phyloP scores from a whole-genome alignment of 2,797 vertebrate genomes.

The Diplodus puntazzo region DNA sequence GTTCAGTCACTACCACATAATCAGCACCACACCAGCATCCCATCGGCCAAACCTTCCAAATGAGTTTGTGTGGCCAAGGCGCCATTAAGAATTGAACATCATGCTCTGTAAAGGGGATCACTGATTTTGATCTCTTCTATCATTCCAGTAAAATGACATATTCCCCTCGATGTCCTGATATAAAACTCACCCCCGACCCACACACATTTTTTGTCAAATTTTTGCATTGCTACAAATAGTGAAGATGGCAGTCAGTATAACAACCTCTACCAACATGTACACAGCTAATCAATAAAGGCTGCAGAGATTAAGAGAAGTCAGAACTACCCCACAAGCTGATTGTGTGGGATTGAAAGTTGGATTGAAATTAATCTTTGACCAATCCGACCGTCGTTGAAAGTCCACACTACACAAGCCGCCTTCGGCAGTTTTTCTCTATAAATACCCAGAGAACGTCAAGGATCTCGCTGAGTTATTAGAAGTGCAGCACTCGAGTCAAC shows the following conservation, averaged over 20 bases:
- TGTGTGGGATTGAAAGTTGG: neutral
- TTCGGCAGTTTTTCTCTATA: slow-evolving; percentile 11
- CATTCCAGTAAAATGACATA: neutral
- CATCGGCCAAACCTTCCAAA: neutral
- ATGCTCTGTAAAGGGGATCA: neutral
- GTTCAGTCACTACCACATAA: neutral
- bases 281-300: neutral
- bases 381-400: slow-evolving; percentile 12
- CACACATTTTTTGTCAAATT: neutral
- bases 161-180: neutral
- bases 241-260: neutral
- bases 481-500: slow-evolving; percentile 35
- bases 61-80: neutral
- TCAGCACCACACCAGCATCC: neutral
- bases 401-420: neutral
- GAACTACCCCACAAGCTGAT: neutral
- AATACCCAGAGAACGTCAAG: slow-evolving; percentile 11
- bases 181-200: neutral
- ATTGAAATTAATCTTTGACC: neutral
- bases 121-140: neutral
- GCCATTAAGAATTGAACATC: neutral
- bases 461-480: slow-evolving; percentile 26
- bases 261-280: neutral
- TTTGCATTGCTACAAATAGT: neutral
- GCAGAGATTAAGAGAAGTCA: neutral